Evolutionary conservation across 2,113 vertebrate genomes (phyloP), one percentile per base, ranked within the genome.

Genomic region (Glaucomys volans): DNA sequence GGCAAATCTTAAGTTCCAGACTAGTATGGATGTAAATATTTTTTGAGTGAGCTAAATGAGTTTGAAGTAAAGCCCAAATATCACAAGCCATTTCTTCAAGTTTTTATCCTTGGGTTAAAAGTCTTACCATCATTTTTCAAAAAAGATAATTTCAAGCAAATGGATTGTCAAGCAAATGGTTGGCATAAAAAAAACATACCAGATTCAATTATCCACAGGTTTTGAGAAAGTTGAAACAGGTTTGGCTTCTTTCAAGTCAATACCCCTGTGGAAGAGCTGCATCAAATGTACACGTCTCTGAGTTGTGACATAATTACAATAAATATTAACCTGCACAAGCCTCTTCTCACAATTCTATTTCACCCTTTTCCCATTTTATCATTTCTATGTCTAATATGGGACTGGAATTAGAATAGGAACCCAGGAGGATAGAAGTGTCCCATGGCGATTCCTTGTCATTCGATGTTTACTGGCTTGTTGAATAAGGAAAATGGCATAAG

Each of bases 101-200:
- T n/a, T 54, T 87, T 82, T 22, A 67, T 87, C 76, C 44, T 83
- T 7, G 76, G 44, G 8, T 42, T 83, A 90, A 94, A 79, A 13
- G 1, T 77, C 50, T 44, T 71, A 64, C 10, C 85, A 85, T 59
- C 20, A 40, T 72, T 64, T 85, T 86, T 18, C 11, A 85, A 83
- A n/a, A 66, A 18, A 69, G 30, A 93, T 89, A 86, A 44, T 85
- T 14, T 66, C 32, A 59, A 84, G 8, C 11, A 84, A 90, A 42
- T 37, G 18, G 2, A 82, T 82, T 57, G 54, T 18, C 28, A 62
- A 80, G 17, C 4, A 62, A 79, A 28, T 69, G 14, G 1, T 37
- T 86, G 8, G 62, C 4, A 80, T 42, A 91, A 93, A 90, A 62
- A 22, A 67, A 66, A 77, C 44, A 67, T 69, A 96, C 82, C 87